Evolutionary conservation across 2,113 vertebrate species (phyloP), one percentile per base, ranked within the genome.

Genomic region (Myiopsitta monachus): DNA sequence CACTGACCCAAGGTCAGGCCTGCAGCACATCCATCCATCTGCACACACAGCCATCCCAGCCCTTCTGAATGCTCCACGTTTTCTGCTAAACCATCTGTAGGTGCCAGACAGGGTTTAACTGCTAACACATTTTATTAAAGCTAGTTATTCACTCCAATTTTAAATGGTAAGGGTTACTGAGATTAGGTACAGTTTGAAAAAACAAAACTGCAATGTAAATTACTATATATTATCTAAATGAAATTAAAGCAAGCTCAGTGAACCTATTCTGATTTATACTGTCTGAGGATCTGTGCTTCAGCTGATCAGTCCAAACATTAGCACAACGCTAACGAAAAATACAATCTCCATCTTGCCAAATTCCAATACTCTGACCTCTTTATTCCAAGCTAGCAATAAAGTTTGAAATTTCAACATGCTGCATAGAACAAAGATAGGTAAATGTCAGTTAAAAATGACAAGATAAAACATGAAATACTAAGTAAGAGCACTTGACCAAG

Each of bases 31-130:
- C 66, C 30, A 26, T 28, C 27, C 5, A 2, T 59, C 33, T 23
- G 21, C n/a, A 19, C 33, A 26, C 38, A 5, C 4, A 28, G 44
- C 31, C 84, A 38, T 4, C 30, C 59, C 1, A 0, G 62, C 70
- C 63, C 59, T 76, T 33, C 62, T 0, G 0, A 83, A 39, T 6
- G 11, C 24, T 43, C 76, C 0, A 0, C 0, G 0, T 14, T 51
- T 19, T 22, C 86, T 63, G 18, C 41, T 51, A 59, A 38, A 87
- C 14, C 43, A 74, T 72, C 73, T 18, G 6, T 5, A 43, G 24
- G 9, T 59, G 91, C 38, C 83, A 90, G 59, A 28, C 5, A 30
- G 55, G 9, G 3, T 17, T 90, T 15, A 63, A 57, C 22, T 23
- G 38, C 54, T 44, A 41, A 38, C 57, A 38, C 1, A 3, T 17